Evolutionary conservation across 2,888 invertebrate genomes (phyloP).

Genomic region (Ectemnius lituratus): DNA sequence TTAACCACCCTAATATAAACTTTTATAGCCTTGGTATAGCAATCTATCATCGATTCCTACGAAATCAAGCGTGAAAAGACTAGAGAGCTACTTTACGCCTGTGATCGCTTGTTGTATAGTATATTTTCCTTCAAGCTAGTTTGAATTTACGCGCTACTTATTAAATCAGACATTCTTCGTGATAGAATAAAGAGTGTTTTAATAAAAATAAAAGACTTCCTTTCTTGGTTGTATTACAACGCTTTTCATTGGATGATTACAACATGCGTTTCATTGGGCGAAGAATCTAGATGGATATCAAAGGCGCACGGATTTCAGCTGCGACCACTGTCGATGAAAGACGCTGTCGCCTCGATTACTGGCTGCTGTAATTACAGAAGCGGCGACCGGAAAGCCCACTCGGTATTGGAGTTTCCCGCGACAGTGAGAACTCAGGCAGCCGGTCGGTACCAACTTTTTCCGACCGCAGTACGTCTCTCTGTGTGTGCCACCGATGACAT

Average conservation of each 20-base stretch:
- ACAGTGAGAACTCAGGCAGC: not conserved
- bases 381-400: conserved; percentile 15
- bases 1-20: conserved; percentile 10
- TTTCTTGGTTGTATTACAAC: too few species aligned
- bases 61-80: conserved; percentile 11
- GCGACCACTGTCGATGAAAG: conserved; percentile 7
- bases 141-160: too few species aligned
- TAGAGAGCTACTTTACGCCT: not conserved
- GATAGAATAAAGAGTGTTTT: too few species aligned
- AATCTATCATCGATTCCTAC: conserved; percentile 6
- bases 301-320: not conserved
- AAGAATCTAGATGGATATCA: not conserved
- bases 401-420: conserved; percentile 35
- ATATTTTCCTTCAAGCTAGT: not conserved
- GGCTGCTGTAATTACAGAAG: conserved; percentile 32
- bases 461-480: not conserved
- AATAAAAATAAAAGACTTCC: too few species aligned
- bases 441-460: too few species aligned
- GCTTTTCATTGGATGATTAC: too few species aligned
- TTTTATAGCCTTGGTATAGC: conserved; percentile 3
- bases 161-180: too few species aligned
- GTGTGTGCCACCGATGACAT: conserved; percentile 1
- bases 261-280: not conserved
- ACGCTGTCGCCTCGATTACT: conserved; percentile 22
- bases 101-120: not conserved